These are phyloP conservation scores for Tetrao urogallus DNA, from an alignment of 2,113 vertebrate genomes.

Conservation along the genomic window DNA sequence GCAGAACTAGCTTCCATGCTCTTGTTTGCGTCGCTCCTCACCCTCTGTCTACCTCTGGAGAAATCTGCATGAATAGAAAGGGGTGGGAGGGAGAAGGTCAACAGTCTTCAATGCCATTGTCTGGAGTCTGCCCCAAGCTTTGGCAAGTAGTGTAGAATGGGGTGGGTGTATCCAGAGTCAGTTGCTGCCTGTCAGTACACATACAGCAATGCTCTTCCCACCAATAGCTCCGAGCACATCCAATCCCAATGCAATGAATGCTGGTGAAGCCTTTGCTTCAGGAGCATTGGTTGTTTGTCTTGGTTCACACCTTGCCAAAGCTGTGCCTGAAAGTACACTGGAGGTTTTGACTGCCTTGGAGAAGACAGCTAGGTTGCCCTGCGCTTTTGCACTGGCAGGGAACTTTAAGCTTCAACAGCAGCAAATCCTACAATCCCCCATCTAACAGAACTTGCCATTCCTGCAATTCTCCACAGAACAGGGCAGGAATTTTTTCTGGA, in stretches of 20 bases:
- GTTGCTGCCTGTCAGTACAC: neutral
- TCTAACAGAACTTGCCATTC: neutral
- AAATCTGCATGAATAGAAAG: neutral
- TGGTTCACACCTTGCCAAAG: neutral
- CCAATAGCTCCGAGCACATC: neutral
- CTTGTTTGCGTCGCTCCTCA: neutral
- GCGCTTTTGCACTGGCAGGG: neutral
- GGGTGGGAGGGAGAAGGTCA: neutral
- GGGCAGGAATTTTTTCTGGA: constrained; percentile 14
- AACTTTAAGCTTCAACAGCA: neutral
- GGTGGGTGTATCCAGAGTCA: neutral
- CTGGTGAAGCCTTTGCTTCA: neutral
- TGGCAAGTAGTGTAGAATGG: neutral
- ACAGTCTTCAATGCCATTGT: neutral
- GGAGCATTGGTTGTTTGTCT: neutral
- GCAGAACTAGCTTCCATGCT: rapidly evolving
- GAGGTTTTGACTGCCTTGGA: neutral
- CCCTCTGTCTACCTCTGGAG: neutral
- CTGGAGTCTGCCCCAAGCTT: neutral
- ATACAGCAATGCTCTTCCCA: neutral
- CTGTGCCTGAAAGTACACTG: neutral
- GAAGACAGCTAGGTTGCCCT: neutral
- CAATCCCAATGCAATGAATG: neutral
- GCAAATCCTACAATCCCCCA: neutral
- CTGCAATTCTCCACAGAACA: neutral